Evolutionary conservation across 2,113 vertebrate species (phyloP).

Genomic region (Perca fluviatilis): DNA sequence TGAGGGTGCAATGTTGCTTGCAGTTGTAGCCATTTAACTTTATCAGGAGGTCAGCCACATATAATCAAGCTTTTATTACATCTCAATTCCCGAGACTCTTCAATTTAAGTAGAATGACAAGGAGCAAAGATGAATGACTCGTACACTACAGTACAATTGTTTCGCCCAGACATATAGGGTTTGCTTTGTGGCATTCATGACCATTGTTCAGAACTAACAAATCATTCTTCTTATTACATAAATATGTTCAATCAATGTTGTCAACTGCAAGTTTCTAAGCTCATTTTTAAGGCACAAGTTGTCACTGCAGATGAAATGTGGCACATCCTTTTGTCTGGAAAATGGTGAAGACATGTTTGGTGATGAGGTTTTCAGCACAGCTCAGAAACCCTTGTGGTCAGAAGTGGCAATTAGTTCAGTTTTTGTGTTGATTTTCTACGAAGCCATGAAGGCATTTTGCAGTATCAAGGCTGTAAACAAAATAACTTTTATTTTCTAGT

Average conservation of each 20-base stretch:
- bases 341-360: neutral
- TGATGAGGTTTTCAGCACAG: neutral
- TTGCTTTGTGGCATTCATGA: neutral
- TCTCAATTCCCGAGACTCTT: slow-evolving; percentile 36
- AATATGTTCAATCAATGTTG: neutral
- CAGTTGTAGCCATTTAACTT: slow-evolving; percentile 47
- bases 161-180: neutral
- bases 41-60: slow-evolving; percentile 34
- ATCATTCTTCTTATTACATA: neutral
- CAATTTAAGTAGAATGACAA: slow-evolving; percentile 23
- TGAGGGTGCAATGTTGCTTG: slow-evolving; percentile 54
- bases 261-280: slow-evolving; percentile 1
- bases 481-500: neutral
- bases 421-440: neutral
- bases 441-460: neutral
- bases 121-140: slow-evolving; percentile 4
- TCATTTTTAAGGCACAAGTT: neutral
- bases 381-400: slow-evolving; percentile 1
- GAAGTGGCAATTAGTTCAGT: neutral
- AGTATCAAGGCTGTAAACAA: neutral
- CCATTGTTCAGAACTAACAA: neutral
- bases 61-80: slow-evolving; percentile 46
- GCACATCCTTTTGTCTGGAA: slow-evolving; percentile 8
- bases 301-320: slow-evolving; percentile 8
- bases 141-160: neutral